Conservation (phyloP, 2,797 vertebrate species). For the Pagetopsis macropterus region DNA sequence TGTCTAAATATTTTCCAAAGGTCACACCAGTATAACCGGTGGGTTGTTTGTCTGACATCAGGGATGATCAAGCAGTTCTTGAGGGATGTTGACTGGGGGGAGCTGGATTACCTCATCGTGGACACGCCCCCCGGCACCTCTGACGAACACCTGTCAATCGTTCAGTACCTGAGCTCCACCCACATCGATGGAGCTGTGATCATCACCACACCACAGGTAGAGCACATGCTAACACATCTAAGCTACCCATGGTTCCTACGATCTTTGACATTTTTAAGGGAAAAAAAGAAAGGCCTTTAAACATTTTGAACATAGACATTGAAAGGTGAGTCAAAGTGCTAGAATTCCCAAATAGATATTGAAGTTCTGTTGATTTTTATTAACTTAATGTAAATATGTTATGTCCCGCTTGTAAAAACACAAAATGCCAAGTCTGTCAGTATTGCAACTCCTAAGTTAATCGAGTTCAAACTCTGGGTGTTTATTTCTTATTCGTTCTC, state of each 20-base stretch:
- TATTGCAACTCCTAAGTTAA: too few relatives aligned
- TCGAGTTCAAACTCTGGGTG: too few relatives aligned
- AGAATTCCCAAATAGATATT: too few relatives aligned
- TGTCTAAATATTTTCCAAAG: not conserved
- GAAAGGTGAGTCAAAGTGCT: too few relatives aligned
- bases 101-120: conserved; percentile 92
- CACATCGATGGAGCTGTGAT: conserved; percentile 89
- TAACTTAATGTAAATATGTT: too few relatives aligned
- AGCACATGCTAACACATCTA: not conserved
- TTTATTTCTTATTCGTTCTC: too few relatives aligned
- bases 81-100: conserved; percentile 96
- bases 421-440: too few relatives aligned
- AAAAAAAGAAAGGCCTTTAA: too few relatives aligned
- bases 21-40: not conserved
- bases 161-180: conserved; percentile 89
- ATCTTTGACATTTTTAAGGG: too few relatives aligned
- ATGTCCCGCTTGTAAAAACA: too few relatives aligned
- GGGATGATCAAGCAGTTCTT: conserved; percentile 99
- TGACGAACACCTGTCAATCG: conserved; percentile 92
- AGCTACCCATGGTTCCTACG: not conserved
- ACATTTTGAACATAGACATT: too few relatives aligned
- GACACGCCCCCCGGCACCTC: conserved; percentile 96
- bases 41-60: conserved; percentile 56
- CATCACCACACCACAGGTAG: conserved; percentile 94
- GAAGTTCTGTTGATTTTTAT: too few relatives aligned